Conservation (phyloP, 2,113 vertebrate species). For the Elaphurus davidianus region DNA sequence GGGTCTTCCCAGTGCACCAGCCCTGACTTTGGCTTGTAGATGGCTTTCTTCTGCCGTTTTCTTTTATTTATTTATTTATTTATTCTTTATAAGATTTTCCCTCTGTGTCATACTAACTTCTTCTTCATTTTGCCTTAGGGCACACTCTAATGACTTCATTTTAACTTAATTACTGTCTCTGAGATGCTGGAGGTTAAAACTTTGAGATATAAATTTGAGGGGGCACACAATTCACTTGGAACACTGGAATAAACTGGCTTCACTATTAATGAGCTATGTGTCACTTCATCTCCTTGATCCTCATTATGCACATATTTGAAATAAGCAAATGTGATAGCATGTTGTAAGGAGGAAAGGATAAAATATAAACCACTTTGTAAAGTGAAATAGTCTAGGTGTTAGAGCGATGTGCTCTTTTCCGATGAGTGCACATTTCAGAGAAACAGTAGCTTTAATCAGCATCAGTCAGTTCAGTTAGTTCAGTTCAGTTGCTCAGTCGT, state of each 20-base stretch:
- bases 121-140: background rate
- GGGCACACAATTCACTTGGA: background rate
- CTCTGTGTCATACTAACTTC: background rate
- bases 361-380: background rate
- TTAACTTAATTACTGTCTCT: background rate
- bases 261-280: background rate
- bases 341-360: background rate
- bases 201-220: background rate
- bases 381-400: background rate
- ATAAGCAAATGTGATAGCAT: background rate
- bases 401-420: background rate
- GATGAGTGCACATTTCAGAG: background rate
- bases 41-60: background rate
- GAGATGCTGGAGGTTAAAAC: background rate
- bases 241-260: background rate
- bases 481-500: background rate
- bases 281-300: background rate
- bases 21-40: background rate
- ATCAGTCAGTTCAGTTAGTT: background rate
- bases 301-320: background rate
- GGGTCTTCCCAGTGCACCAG: no score
- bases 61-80: no score
- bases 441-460: background rate
- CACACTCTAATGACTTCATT: background rate
- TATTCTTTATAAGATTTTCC: background rate